Percentiles rank a stretch among this genome's conserved stretches.
Conservation (phyloP, 2,888 invertebrate genomes). For the Torymus aiolomorphi region DNA sequence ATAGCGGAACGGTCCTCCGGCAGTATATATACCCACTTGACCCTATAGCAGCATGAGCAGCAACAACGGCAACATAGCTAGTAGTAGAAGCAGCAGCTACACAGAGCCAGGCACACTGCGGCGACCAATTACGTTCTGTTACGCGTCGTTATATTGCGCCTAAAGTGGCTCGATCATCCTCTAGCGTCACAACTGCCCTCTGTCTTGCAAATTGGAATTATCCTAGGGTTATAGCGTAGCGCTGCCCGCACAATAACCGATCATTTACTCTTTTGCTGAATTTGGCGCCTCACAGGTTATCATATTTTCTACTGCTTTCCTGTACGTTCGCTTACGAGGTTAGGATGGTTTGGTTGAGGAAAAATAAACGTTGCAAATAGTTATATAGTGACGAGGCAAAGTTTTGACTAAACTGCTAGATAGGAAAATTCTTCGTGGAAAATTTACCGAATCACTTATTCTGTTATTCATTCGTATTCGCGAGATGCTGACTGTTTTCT, state of each 20-base stretch:
- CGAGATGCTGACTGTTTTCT: conserved; percentile 46
- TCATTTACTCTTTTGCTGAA: not conserved
- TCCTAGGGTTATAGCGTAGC: not conserved
- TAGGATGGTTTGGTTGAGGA: not conserved
- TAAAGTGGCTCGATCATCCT: conserved; percentile 44
- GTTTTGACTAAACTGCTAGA: not conserved
- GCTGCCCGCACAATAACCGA: not conserved
- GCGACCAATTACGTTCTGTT: conserved; percentile 39
- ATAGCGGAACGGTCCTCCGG: conserved; percentile 39
- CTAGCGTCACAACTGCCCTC: conserved; percentile 6
- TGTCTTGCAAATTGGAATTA: conserved; percentile 43
- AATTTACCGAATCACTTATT: conserved; percentile 52
- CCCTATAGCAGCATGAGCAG: conserved; percentile 3
- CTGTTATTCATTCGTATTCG: conserved; percentile 44
- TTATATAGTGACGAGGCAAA: not conserved
- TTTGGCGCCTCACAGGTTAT: not conserved
- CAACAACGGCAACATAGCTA: too few species aligned
- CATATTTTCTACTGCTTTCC: too few species aligned
- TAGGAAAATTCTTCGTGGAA: conserved; percentile 26
- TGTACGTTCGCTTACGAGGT: too few species aligned
- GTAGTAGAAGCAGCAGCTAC: too few species aligned
- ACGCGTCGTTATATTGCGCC: conserved; percentile 42
- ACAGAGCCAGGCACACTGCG: not conserved
- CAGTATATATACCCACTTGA: conserved; percentile 45
- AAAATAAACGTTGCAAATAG: not conserved